Percentiles rank a stretch among this genome's conserved stretches.
Conservation (phyloP, 2,113 vertebrate genomes). For the Alexandromys fortis region DNA sequence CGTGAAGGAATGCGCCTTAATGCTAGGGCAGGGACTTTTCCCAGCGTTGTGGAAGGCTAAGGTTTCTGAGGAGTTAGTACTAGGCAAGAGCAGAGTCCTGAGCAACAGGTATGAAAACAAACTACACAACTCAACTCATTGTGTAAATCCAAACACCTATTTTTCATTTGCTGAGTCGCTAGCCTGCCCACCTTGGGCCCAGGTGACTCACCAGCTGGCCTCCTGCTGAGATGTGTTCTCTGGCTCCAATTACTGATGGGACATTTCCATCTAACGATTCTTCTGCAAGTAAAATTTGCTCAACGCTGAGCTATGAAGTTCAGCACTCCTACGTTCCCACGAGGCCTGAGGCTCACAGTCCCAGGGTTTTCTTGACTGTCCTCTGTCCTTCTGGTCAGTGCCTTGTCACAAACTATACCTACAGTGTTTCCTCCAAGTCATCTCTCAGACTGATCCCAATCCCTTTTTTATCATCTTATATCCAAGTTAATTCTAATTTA, state of each 20-base stretch:
- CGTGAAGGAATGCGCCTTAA: not conserved
- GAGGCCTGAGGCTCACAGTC: not conserved
- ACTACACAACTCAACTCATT: not conserved
- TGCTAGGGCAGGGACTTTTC: not conserved
- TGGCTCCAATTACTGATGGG: not conserved
- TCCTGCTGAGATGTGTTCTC: not conserved
- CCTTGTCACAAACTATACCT: too few species aligned
- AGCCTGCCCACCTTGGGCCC: not conserved
- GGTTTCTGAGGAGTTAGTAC: not conserved
- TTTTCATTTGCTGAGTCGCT: conserved; percentile 34
- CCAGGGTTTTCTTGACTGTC: not conserved
- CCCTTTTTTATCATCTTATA: not conserved
- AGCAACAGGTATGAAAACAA: not conserved
- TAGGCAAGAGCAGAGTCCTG: not conserved
- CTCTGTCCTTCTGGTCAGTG: not conserved
- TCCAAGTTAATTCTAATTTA: not conserved
- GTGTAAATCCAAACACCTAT: not conserved
- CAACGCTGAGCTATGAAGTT: not conserved
- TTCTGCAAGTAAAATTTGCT: not conserved
- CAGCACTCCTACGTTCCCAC: too few species aligned
- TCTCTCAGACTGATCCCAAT: not conserved
- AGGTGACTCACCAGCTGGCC: conserved; percentile 9
- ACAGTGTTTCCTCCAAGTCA: not conserved
- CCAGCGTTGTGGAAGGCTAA: not conserved
- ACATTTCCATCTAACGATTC: not conserved